Evolutionary conservation across 2,888 invertebrate species (phyloP), one percentile per base, ranked within the genome.

Genomic region (Agrochola lychnidis): DNA sequence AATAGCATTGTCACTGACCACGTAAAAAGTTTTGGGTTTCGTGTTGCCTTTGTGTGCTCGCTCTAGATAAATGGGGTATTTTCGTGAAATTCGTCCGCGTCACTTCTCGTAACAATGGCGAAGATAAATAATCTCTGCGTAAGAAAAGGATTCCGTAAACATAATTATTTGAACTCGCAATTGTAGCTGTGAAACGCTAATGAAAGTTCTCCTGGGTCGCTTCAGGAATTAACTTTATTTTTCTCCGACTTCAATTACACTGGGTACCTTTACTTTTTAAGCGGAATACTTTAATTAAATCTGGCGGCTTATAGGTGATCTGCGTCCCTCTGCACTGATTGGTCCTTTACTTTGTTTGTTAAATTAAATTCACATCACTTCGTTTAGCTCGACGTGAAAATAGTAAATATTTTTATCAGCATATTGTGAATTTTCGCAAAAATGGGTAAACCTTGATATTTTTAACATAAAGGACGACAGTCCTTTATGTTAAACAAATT

Each of bases 101-200:
- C 96, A 95, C 94, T 94, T 94, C 95, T 94, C 91, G 91, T 94
- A 94, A 96, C 96, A 96, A 96, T 95, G 90, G 94, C 87, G 92
- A 95, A 95, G 95, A 96, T 96, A 96, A 96, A 96, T 95, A 96
- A 95, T 95, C 95, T 94, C 93, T 92, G 94, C 93, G 94, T 95
- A 95, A 95, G 96, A 96, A 96, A 96, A 96, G 96, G 96, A 96
- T 96, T 96, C 94, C 93, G 95, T 95, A 95, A 96, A 96, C 94
- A 95, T 95, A 96, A 96, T 96, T 96, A 96, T 96, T 96, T 95
- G 94, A 95, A 95, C 94, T 95, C 94, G 94, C 94, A 95, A 95
- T 95, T 94, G 95, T 95, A 95, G 94, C 94, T 92, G 94, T 94
- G 94, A 95, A 93, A 93, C 93, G 92, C 93, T 94, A 95, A 95